Conservation (phyloP, 2,113 vertebrate genomes). For the Campylomormyrus tamandua region DNA sequence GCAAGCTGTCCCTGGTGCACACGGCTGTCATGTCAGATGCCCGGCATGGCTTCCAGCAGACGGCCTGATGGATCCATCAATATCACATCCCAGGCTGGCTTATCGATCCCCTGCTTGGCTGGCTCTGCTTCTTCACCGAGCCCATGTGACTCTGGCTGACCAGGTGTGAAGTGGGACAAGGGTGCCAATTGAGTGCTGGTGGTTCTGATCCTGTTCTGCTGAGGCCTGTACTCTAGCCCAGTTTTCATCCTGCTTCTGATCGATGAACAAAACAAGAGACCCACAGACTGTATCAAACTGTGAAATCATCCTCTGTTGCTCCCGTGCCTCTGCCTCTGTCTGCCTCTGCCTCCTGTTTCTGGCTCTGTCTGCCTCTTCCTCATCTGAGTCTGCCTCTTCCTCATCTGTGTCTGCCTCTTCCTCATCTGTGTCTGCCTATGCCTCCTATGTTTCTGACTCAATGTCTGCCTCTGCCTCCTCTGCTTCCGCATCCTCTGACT, state of each 20-base stretch:
- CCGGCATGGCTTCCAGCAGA: neutral
- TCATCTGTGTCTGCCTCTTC: neutral
- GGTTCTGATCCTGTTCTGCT: slow-evolving; percentile 5
- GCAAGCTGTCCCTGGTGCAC: neutral
- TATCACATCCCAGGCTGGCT: neutral
- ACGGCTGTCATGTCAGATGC: neutral
- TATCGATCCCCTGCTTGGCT: neutral
- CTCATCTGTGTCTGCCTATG: neutral
- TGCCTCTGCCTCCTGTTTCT: neutral
- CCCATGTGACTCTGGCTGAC: neutral
- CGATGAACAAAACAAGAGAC: neutral
- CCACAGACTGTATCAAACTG: neutral
- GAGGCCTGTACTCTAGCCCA: neutral
- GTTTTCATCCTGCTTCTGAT: neutral
- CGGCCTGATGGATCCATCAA: neutral
- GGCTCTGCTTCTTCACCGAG: neutral
- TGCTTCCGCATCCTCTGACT: neutral
- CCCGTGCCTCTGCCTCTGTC: neutral
- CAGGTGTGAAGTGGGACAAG: neutral
- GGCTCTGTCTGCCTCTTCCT: neutral
- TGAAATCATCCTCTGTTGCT: neutral
- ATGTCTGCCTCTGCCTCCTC: neutral
- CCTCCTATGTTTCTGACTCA: neutral
- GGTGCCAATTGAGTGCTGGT: neutral
- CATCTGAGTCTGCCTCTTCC: neutral